Base-by-base conservation (phyloP, 1,140 invertebrate species). In the Trichonephila inaurata region DNA sequence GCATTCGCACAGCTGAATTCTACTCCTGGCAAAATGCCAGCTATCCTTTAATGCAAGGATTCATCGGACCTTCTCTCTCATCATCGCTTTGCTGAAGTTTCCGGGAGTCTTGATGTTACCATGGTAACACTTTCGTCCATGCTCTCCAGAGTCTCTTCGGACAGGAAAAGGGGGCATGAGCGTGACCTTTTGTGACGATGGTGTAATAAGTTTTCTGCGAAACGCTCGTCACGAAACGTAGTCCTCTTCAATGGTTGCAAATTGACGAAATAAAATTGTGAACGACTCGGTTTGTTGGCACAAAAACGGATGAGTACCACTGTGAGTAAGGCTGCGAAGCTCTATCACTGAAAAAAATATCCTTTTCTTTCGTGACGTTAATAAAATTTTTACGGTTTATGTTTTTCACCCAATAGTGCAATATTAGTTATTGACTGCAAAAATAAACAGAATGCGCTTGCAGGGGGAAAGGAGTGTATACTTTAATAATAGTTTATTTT, bases 141-240 rank as follows among this genome's bases (percentile, higher is more conserved):
- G 28, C 72, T 77, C 72, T 77, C 72, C 72, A 40, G 6, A 77
- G 72, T 83, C 82, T 83, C 72, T 83, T 51, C 24, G n/a, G 82
- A 44, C n/a, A 40, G 21, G 82, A 44, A 83, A 83, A 83, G 51
- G 82, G 72, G 72, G 33, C 72, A 77, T 28, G 16, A 83, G 82
- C 82, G 44, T 83, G 82, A 83, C 82, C 82, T 83, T 83, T 83
- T 83, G 19, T 83, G 82, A 83, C n/a, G 82, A 83, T 77, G 72
- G 72, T 77, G 72, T 77, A 77, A 77, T 77, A 77, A 77, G 72
- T 51, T 83, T 83, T 83, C 82, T 51, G 44, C 44, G 82, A 83
- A 83, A 58, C 44, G 82, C 21, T 77, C 82, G 82, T 58, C 82
- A 60, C 82, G 51, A 77, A 77, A 77, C 72, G 18, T 40, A 19